Evolutionary conservation across 2,888 invertebrate genomes (phyloP).

Genomic region (Crossocerus cetratus): DNA sequence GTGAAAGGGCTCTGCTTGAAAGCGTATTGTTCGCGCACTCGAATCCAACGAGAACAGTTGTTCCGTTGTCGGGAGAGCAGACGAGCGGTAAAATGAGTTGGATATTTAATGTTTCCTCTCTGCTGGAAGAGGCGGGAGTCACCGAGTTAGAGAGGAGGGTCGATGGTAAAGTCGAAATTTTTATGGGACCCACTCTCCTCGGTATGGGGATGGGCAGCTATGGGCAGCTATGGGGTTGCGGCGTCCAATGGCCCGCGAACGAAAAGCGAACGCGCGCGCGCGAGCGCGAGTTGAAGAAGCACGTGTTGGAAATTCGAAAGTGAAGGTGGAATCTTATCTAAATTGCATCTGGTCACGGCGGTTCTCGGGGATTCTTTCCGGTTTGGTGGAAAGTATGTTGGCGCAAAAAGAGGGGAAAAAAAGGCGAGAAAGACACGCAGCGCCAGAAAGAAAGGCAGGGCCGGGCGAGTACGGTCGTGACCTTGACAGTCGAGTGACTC

Average conservation of each 20-base stretch:
- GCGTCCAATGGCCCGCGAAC: neutral
- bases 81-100: too few relatives aligned
- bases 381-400: constrained; percentile 32
- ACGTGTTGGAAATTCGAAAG: constrained; percentile 30
- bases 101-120: too few relatives aligned
- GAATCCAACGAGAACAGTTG: too few relatives aligned
- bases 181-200: neutral
- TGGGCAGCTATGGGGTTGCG: too few relatives aligned
- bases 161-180: neutral
- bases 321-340: constrained; percentile 29
- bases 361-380: constrained; percentile 20
- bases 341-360: constrained; percentile 28
- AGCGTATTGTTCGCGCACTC: too few relatives aligned
- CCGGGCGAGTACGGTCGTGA: neutral
- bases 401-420: constrained; percentile 17
- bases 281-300: neutral
- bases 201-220: neutral
- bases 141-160: too few relatives aligned
- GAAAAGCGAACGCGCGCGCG: neutral
- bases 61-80: too few relatives aligned
- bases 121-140: too few relatives aligned
- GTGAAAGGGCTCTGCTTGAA: too few relatives aligned
- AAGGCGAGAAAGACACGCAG: neutral
- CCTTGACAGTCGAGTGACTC: constrained; percentile 30
- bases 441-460: neutral